Evolutionary conservation across 2,113 vertebrate genomes (phyloP).

Genomic region (Apodemus sylvaticus): DNA sequence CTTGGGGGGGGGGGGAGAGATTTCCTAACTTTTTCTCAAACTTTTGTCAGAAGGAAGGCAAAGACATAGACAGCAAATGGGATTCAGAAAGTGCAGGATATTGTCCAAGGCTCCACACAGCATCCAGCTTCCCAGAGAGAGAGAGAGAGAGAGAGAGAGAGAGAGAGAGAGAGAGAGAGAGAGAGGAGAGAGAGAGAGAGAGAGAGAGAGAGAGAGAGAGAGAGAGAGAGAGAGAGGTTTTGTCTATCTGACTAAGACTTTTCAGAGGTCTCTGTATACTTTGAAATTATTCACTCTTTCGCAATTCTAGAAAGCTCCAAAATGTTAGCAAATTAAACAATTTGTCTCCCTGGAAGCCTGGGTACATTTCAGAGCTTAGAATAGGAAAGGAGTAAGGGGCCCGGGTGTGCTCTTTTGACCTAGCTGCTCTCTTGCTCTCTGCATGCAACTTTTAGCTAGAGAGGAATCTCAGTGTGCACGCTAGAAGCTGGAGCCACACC

Average conservation of each 20-base stretch:
- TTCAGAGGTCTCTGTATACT: background rate
- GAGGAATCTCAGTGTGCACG: background rate
- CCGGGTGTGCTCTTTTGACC: background rate
- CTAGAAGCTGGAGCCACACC: rapidly evolving
- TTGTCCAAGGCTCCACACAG: background rate
- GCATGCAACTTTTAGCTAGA: background rate
- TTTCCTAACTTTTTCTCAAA: background rate
- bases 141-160: background rate
- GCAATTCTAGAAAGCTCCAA: slow-evolving; percentile 35
- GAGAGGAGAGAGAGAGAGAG: too few species aligned
- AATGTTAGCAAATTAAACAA: slow-evolving; percentile 73
- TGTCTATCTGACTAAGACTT: background rate
- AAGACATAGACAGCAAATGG: background rate
- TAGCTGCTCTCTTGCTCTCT: background rate
- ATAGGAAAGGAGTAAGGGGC: slow-evolving; percentile 36
- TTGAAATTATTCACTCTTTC: background rate
- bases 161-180: too few species aligned
- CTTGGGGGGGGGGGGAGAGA: background rate
- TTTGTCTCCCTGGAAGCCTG: slow-evolving; percentile 58
- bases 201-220: too few species aligned
- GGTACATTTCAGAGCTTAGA: slow-evolving; percentile 31
- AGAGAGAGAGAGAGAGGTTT: background rate
- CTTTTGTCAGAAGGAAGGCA: background rate
- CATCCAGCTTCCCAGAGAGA: too few species aligned
- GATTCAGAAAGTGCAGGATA: background rate